These are phyloP conservation scores for Phyto melanocephala DNA, from an alignment of 2,888 invertebrate genomes.

Conservation along the genomic window DNA sequence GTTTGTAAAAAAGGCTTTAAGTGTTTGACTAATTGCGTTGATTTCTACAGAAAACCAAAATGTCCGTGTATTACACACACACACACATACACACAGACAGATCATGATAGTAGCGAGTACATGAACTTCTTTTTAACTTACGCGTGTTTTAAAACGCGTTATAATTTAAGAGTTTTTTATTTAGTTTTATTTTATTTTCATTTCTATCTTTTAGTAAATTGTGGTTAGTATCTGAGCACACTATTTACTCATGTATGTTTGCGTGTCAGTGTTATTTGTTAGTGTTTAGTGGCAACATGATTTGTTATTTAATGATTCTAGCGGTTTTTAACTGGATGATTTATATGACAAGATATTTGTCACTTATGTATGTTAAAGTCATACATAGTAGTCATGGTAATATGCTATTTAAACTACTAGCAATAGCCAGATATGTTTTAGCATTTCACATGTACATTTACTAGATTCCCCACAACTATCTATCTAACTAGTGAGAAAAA, in stretches of 20 bases:
- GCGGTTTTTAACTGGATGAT: constrained; percentile 64
- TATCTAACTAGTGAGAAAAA: constrained; percentile 32
- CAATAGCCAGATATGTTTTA: neutral
- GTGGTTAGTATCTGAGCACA: neutral
- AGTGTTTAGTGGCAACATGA: constrained; percentile 51
- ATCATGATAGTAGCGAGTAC: too few relatives aligned
- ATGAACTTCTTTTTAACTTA: neutral
- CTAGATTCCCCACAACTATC: neutral
- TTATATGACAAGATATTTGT: constrained; percentile 65
- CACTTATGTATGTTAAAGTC: constrained; percentile 33
- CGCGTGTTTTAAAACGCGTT: constrained; percentile 54
- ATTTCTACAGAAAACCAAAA: constrained; percentile 66
- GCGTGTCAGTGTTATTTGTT: neutral
- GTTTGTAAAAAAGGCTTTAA: constrained; percentile 58
- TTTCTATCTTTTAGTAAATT: neutral
- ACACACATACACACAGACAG: neutral
- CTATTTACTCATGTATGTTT: neutral
- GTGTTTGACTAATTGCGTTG: constrained; percentile 76
- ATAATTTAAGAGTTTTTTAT: constrained; percentile 51
- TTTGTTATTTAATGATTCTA: constrained; percentile 64
- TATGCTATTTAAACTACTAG: constrained; percentile 31
- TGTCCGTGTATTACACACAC: constrained; percentile 43
- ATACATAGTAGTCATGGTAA: constrained; percentile 26
- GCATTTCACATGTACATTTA: neutral
- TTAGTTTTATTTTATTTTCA: constrained; percentile 36